A percentile compares a stretch with the other conserved stretches of the same genome.
These are phyloP conservation scores for Xestia xanthographa DNA, from an alignment of 2,888 invertebrate genomes.

Conservation along the genomic window DNA sequence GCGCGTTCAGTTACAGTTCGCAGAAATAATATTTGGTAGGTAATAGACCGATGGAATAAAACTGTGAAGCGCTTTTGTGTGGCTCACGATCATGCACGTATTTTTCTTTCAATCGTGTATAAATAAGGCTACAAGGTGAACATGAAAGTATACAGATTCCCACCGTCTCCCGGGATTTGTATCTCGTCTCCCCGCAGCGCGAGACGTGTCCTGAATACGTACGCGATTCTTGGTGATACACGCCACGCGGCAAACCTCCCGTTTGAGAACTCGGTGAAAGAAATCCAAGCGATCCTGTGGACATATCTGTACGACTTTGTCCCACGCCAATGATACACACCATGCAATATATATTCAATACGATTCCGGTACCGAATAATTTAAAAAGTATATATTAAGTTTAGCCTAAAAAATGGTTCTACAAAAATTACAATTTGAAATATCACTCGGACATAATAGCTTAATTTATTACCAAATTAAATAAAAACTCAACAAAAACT, in stretches of 20 bases:
- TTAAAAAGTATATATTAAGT: neutral
- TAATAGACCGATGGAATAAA: constrained; percentile 32
- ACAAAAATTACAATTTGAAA: neutral
- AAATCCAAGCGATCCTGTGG: constrained; percentile 61
- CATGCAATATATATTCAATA: constrained; percentile 14
- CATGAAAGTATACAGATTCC: constrained; percentile 85
- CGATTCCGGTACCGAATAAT: neutral
- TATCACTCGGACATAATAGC: neutral
- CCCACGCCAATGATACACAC: constrained; percentile 39
- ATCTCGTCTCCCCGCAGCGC: constrained; percentile 84
- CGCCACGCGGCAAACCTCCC: constrained; percentile 63
- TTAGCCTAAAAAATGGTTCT: neutral
- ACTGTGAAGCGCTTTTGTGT: constrained; percentile 67
- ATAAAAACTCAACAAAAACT: neutral
- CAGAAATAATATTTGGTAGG: constrained; percentile 16
- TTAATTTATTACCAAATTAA: neutral
- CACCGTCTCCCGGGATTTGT: constrained; percentile 85
- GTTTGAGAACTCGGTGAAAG: constrained; percentile 65
- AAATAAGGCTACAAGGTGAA: constrained; percentile 85
- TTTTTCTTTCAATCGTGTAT: constrained; percentile 84
- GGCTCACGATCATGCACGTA: constrained; percentile 77
- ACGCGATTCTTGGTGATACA: constrained; percentile 71
- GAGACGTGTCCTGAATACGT: constrained; percentile 85
- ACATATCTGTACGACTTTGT: constrained; percentile 50
- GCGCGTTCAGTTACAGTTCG: constrained; percentile 12